Base-by-base conservation (phyloP, 2,797 vertebrate species). In the Gouania willdenowi region DNA sequence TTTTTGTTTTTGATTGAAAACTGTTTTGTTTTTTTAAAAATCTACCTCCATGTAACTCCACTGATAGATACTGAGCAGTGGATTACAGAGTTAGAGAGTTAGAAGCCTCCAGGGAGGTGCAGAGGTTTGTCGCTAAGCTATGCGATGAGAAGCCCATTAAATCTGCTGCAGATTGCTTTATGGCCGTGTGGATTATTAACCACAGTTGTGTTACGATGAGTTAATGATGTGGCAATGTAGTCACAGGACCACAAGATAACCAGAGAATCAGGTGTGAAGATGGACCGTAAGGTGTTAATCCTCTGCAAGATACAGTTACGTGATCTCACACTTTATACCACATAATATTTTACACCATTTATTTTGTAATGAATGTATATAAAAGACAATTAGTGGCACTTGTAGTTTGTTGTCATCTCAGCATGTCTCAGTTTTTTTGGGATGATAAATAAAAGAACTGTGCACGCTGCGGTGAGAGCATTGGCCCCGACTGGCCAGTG, bases 161-260 rank as follows among this genome's bases (percentile, higher is more conserved):
- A 26, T 29, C 11, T 11, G 25, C 22, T 41, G 19, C 22, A 5
- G 17, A 21, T 21, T n/a, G 26, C 8, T 33, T 49, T 28, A 38
- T 30, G 38, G 13, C 12, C 55, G 18, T 33, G 17, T 13, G 34
- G 16, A 35, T 20, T 20, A 22, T 54, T 22, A 59, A 21, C 45
- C 22, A 47, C 45, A 25, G 27, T 18, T 41, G 16, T 43, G 31
- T 54, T 41, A 54, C 43, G 53, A 51, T 33, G 34, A 34, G 43
- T 85, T 87, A 81, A 85, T 81, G 75, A 79, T 59, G 75, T 85
- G 82, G 29, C 37, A 63, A 77, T 66, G 41, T 51, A 41, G 8
- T 44, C 37, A 22, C 54, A 66, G 78, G 62, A 65, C 59, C 55
- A 29, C 36, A 48, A 63, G 50, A 66, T 55, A 73, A 42, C 59